Conservation (phyloP, 2,888 invertebrate genomes). For the Augochlorella aurata region DNA sequence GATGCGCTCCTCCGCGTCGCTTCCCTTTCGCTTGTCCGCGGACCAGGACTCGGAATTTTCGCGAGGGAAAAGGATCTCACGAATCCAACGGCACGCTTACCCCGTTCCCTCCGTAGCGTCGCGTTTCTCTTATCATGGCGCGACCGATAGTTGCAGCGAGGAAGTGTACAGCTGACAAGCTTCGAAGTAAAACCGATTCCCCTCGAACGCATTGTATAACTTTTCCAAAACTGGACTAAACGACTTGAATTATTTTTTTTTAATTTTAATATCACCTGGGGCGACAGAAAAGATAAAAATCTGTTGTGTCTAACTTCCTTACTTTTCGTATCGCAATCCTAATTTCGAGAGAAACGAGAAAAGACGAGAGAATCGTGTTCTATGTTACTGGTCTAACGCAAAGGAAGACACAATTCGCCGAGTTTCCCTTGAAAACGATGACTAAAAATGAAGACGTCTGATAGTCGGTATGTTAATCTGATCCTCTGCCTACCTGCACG, state of each 20-base stretch:
- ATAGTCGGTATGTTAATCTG: background rate
- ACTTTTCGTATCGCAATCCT: no score
- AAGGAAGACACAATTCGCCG: background rate
- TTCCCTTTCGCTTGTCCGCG: background rate
- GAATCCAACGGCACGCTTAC: background rate
- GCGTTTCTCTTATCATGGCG: background rate
- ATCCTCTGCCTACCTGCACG: background rate
- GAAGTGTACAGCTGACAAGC: no score
- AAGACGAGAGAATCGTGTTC: no score
- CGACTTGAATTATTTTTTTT: no score
- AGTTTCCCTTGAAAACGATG: background rate
- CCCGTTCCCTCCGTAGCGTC: background rate
- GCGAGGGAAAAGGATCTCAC: background rate
- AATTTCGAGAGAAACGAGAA: no score
- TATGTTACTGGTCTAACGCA: background rate
- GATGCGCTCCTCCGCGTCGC: slow-evolving; percentile 52
- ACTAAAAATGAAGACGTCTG: background rate
- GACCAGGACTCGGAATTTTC: background rate
- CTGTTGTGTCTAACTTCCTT: no score
- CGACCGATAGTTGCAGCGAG: no score
- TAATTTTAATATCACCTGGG: no score
- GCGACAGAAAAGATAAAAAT: no score
- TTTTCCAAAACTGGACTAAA: no score
- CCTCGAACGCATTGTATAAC: no score
- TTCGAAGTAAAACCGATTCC: no score